A percentile compares a stretch with the other conserved stretches of the same genome.
Conservation (phyloP, 2,888 invertebrate genomes). For the Standfussiana lucernea region DNA sequence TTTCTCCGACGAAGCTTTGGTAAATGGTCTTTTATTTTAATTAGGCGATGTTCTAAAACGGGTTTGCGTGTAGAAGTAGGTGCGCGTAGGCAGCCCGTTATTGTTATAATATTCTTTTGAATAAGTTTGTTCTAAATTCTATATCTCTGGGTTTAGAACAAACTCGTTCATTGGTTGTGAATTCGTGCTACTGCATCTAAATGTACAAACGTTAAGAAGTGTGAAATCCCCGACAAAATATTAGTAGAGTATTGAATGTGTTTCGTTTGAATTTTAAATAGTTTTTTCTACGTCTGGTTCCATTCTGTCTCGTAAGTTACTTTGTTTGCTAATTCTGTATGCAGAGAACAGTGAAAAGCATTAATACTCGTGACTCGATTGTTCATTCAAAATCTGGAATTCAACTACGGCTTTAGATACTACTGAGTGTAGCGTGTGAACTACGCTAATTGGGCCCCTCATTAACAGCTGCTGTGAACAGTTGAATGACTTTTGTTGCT, state of each 20-base stretch:
- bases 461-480: slow-evolving; percentile 45
- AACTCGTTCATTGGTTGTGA: slow-evolving; percentile 18
- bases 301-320: slow-evolving; percentile 28
- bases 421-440: slow-evolving; percentile 22
- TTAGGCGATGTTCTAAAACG: slow-evolving; percentile 19
- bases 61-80: slow-evolving; percentile 9
- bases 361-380: slow-evolving; percentile 25
- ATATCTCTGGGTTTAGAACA: slow-evolving; percentile 7
- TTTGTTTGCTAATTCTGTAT: slow-evolving; percentile 11
- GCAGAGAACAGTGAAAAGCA: slow-evolving; percentile 34
- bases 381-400: slow-evolving; percentile 38
- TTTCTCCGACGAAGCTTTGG: slow-evolving; percentile 4
- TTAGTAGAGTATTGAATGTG: slow-evolving; percentile 18
- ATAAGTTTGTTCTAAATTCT: slow-evolving; percentile 20
- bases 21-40: slow-evolving; percentile 15
- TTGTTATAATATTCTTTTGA: slow-evolving; percentile 32
- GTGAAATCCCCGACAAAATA: slow-evolving; percentile 12
- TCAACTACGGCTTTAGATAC: slow-evolving; percentile 22
- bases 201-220: slow-evolving; percentile 35
- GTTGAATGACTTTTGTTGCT: slow-evolving; percentile 71
- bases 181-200: slow-evolving; percentile 18
- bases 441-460: slow-evolving; percentile 35
- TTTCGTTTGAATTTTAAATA: slow-evolving; percentile 34
- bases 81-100: slow-evolving; percentile 34
- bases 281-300: slow-evolving; percentile 26